phyloP scores from a whole-genome alignment of 92 coral and sea anemone genomes.

The Plumapathes pennacea region DNA sequence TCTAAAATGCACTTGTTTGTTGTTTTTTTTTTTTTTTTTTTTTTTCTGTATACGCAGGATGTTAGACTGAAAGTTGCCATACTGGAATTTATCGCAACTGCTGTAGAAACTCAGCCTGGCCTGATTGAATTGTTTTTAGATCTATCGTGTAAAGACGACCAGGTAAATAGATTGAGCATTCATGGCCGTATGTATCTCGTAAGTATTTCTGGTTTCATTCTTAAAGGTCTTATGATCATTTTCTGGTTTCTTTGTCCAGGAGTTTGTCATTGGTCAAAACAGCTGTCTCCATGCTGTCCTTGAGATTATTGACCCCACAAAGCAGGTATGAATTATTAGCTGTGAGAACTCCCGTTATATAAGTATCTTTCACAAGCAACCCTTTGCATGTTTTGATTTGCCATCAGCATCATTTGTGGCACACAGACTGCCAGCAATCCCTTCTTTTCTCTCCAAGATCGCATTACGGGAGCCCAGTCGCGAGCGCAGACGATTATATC shows the following conservation, averaged over 20 bases:
- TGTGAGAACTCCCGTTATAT: no score
- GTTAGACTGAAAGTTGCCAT: constrained; percentile 79
- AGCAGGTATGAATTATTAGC: no score
- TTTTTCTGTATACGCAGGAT: constrained; percentile 58
- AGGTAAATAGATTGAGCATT: constrained; percentile 6
- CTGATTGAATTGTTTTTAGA: constrained; percentile 85
- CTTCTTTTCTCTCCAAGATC: no score
- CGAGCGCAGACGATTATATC: no score
- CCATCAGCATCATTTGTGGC: no score
- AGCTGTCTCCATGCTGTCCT: constrained; percentile 90
- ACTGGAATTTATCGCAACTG: constrained; percentile 90
- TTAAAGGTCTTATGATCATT: not conserved
- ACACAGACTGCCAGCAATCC: no score
- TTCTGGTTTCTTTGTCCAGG: constrained; percentile 37
- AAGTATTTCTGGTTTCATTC: not conserved
- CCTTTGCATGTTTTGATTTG: no score
- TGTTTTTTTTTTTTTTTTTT: not conserved
- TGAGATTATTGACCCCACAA: constrained; percentile 62
- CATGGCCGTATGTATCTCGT: not conserved
- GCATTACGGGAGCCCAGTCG: no score
- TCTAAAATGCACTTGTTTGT: not conserved
- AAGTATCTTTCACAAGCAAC: no score
- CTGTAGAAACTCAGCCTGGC: constrained; percentile 98
- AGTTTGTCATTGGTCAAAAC: constrained; percentile 66
- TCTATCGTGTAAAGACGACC: constrained; percentile 43